Conservation (phyloP, 2,113 vertebrate genomes). For the Hemibagrus wyckioides region DNA sequence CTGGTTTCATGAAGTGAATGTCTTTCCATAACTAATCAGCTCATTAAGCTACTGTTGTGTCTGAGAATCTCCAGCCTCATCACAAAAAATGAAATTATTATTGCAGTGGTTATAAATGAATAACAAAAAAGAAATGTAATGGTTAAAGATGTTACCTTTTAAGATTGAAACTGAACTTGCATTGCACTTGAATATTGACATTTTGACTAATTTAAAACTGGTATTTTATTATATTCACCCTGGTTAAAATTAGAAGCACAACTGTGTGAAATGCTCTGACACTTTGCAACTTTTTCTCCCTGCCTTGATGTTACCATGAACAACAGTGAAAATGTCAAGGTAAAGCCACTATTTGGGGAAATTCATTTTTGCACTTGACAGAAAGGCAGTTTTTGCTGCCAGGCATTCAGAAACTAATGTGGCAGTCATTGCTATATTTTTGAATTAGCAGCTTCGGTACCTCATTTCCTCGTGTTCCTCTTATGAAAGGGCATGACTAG, state of each 20-base stretch:
- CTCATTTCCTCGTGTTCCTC: not conserved
- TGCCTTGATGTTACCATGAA: conserved; percentile 51
- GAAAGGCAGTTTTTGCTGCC: conserved; percentile 42
- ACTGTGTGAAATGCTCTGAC: conserved; percentile 1
- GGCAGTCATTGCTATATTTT: not conserved
- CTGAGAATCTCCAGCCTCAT: not conserved
- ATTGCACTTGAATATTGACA: not conserved
- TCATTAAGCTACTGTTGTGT: not conserved
- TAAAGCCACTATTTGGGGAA: conserved; percentile 49
- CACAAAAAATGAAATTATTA: not conserved
- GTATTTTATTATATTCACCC: not conserved
- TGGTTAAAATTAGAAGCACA: not conserved
- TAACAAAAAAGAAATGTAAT: not conserved
- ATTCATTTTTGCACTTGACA: conserved; percentile 47
- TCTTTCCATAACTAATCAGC: not conserved
- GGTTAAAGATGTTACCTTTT: not conserved
- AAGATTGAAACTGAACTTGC: not conserved
- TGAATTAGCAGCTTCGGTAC: conserved; percentile 17
- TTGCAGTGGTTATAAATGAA: not conserved
- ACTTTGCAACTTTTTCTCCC: conserved; percentile 20
- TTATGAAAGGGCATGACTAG: not conserved
- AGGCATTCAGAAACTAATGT: not conserved
- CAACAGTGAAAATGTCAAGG: conserved; percentile 30
- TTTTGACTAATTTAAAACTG: not conserved
- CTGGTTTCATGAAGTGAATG: not conserved